Evolutionary conservation across 2,888 invertebrate species (phyloP).

Genomic region (Phorcus lineatus): DNA sequence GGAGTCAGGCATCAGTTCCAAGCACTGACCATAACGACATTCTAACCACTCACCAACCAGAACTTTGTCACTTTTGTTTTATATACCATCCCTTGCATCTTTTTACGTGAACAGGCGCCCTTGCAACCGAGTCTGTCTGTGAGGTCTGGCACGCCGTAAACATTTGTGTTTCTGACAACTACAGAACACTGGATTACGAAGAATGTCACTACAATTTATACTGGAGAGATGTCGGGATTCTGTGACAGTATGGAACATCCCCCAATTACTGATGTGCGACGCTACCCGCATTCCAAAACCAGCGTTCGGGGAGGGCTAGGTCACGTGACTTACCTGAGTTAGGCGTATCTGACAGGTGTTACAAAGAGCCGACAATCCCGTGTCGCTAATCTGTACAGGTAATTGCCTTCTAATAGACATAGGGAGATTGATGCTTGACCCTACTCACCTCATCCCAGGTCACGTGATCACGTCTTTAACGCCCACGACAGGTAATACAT

Average conservation of each 20-base stretch:
- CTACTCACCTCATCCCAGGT: not conserved
- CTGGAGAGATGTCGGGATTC: too few relatives aligned
- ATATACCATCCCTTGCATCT: too few relatives aligned
- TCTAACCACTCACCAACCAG: too few relatives aligned
- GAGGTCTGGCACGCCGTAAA: too few relatives aligned
- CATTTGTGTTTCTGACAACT: too few relatives aligned
- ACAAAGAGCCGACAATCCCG: conserved; percentile 1
- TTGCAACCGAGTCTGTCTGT: too few relatives aligned
- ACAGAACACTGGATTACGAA: too few relatives aligned
- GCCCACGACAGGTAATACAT: not conserved
- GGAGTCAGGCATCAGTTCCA: too few relatives aligned
- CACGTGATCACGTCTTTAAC: not conserved
- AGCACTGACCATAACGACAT: too few relatives aligned
- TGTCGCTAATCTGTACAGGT: conserved; percentile 19
- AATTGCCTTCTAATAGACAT: conserved; percentile 23
- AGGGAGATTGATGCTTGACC: conserved; percentile 13
- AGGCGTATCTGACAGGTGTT: conserved; percentile 14
- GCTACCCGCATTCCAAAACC: not conserved
- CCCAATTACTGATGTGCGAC: not conserved
- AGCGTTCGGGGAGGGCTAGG: not conserved
- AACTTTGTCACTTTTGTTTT: too few relatives aligned
- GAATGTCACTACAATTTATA: too few relatives aligned
- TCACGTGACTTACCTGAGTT: conserved; percentile 24
- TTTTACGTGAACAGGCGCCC: too few relatives aligned
- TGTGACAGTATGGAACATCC: not conserved